Conservation (phyloP, 2,888 invertebrate species). For the Prenolepis imparis region DNA sequence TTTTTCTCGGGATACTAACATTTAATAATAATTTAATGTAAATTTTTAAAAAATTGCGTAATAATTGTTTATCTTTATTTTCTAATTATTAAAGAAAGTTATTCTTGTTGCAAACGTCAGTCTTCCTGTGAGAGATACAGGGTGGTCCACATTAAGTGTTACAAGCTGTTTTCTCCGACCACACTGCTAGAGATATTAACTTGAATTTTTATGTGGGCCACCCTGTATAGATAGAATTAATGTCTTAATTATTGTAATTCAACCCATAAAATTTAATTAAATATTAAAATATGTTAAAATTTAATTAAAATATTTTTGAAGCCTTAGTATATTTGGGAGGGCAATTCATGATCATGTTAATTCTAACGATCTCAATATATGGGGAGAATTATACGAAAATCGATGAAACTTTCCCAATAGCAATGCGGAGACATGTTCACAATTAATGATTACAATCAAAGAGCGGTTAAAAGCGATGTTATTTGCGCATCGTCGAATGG, state of each 20-base stretch:
- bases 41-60: background rate
- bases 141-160: too few relatives aligned
- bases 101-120: background rate
- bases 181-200: too few relatives aligned
- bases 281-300: background rate
- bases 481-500: slow-evolving; percentile 50
- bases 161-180: too few relatives aligned
- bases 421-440: slow-evolving; percentile 52
- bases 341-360: background rate
- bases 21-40: background rate
- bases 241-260: background rate
- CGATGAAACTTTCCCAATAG: background rate
- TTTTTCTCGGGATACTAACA: background rate
- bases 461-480: slow-evolving; percentile 56
- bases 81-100: background rate
- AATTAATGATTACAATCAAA: slow-evolving; percentile 73
- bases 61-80: background rate
- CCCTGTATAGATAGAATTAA: background rate
- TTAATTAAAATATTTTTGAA: background rate
- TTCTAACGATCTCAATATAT: background rate
- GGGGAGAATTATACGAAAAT: background rate
- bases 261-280: too few relatives aligned
- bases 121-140: background rate
- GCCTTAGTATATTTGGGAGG: background rate
- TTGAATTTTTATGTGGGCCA: too few relatives aligned